phyloP scores from a whole-genome alignment of 2,797 vertebrate genomes.

The Falco cherrug region DNA sequence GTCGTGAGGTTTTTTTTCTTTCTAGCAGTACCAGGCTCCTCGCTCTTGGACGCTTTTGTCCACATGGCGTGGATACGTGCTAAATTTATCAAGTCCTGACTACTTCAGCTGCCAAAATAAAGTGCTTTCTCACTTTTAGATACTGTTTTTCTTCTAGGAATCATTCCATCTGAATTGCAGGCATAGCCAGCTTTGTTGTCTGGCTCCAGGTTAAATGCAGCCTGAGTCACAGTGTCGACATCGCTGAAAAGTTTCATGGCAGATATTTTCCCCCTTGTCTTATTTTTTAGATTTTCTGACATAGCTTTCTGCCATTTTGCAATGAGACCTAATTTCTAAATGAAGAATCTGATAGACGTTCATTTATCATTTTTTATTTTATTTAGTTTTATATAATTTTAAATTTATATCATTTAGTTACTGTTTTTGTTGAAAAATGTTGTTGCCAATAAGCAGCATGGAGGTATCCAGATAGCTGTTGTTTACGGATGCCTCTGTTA shows the following conservation, averaged over 20 bases:
- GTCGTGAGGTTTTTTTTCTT: conserved; percentile 14
- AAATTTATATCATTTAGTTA: conserved; percentile 47
- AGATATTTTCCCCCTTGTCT: not conserved
- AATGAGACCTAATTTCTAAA: conserved; percentile 66
- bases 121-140: not conserved
- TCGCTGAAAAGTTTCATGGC: conserved; percentile 66
- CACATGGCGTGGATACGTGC: conserved; percentile 44
- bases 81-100: conserved; percentile 37
- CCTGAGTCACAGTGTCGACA: conserved; percentile 40
- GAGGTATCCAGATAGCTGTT: conserved; percentile 71
- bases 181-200: not conserved
- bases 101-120: not conserved
- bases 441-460: conserved; percentile 47
- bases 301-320: not conserved
- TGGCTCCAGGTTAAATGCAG: not conserved
- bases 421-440: conserved; percentile 61
- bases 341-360: conserved; percentile 60
- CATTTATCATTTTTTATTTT: conserved; percentile 48
- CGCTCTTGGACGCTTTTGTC: conserved; percentile 33
- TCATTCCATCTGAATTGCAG: conserved; percentile 15
- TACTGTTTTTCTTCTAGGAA: not conserved
- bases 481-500: conserved; percentile 31
- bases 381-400: too few species aligned
- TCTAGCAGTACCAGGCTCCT: not conserved
- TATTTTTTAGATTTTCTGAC: conserved; percentile 46